phyloP scores from a whole-genome alignment of 2,113 vertebrate genomes.

The Rhinolophus ferrumequinum region DNA sequence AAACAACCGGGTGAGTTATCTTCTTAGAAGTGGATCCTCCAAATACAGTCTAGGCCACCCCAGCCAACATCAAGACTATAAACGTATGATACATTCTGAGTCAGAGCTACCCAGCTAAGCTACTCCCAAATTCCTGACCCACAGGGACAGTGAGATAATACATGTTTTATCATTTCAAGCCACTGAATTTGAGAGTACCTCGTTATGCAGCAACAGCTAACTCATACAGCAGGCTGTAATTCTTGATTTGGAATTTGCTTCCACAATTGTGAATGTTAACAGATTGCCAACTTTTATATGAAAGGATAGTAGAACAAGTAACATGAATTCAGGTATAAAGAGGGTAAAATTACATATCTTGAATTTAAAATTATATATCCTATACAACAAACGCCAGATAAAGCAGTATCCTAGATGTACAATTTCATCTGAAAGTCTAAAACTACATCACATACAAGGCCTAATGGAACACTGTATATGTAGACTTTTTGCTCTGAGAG shows the following conservation, averaged over 20 bases:
- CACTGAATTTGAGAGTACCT: neutral
- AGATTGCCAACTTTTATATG: neutral
- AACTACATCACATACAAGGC: neutral
- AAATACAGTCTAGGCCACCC: neutral
- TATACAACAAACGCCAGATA: neutral
- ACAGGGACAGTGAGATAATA: neutral
- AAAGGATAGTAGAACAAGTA: neutral
- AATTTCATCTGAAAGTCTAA: neutral
- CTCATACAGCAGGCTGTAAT: neutral
- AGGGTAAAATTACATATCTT: neutral
- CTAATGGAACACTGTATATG: neutral
- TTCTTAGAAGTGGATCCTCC: neutral
- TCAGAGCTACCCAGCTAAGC: neutral
- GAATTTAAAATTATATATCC: neutral
- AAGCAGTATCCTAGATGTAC: neutral
- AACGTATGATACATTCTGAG: neutral
- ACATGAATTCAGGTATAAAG: neutral
- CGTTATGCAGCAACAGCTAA: neutral
- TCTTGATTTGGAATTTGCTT: slow-evolving; percentile 15
- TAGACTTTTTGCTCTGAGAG: neutral
- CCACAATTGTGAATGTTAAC: neutral
- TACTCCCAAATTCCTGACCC: neutral
- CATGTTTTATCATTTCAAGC: neutral
- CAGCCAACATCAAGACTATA: neutral
- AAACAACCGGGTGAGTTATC: accelerated